phyloP scores from a whole-genome alignment of 2,797 vertebrate species.

The Amphiprion clarkii region DNA sequence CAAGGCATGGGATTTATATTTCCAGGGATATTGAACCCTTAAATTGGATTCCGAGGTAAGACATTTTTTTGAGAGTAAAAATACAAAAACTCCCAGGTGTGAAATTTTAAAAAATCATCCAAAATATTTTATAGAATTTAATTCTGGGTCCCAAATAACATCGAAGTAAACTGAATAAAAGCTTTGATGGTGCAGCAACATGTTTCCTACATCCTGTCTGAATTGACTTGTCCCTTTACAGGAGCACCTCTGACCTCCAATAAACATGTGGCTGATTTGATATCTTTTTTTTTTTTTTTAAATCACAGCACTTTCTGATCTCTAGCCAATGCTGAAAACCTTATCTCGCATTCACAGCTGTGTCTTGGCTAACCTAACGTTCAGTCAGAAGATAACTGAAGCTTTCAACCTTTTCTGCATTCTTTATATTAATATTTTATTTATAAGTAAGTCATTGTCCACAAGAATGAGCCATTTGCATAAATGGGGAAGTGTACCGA shows the following conservation, averaged over 20 bases:
- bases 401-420: constrained; percentile 61
- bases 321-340: not conserved
- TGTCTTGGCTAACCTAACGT: constrained; percentile 21
- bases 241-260: constrained; percentile 5
- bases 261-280: constrained; percentile 18
- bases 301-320: constrained; percentile 4
- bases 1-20: no score
- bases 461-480: constrained; percentile 60
- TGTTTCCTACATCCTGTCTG: no score
- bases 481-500: constrained; percentile 46
- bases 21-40: no score
- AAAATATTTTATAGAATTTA: no score
- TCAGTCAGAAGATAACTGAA: constrained; percentile 46
- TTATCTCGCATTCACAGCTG: constrained; percentile 28
- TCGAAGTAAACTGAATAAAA: no score
- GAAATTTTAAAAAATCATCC: no score
- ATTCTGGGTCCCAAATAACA: no score
- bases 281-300: not conserved
- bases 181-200: no score
- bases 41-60: no score
- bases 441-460: constrained; percentile 67
- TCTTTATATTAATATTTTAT: constrained; percentile 73
- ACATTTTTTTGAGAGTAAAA: no score
- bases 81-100: no score
- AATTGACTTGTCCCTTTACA: not conserved